A percentile compares a stretch with the other conserved stretches of the same genome.
Evolutionary conservation across 1,140 invertebrate genomes (phyloP).

Genomic region (Drosophila rufa): DNA sequence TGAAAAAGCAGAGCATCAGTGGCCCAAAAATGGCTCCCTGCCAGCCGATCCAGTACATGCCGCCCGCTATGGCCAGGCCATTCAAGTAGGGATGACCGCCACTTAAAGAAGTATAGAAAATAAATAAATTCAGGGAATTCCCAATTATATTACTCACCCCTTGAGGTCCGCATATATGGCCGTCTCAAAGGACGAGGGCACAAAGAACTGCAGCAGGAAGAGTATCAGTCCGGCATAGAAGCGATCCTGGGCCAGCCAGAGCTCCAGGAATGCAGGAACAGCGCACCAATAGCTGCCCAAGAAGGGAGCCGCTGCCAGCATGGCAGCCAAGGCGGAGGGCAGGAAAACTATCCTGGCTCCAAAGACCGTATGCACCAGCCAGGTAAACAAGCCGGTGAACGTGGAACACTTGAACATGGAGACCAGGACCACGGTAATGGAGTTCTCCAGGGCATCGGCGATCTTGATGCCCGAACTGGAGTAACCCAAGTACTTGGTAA

Average conservation of each 20-base stretch:
- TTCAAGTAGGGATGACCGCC: constrained; percentile 99
- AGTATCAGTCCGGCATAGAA: constrained; percentile 90
- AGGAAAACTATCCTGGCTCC: constrained; percentile 97
- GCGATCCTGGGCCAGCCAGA: constrained; percentile 95
- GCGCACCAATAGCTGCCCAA: constrained; percentile 97
- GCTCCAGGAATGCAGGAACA: constrained; percentile 96
- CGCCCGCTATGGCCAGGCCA: constrained; percentile 98
- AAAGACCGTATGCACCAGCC: constrained; percentile 98
- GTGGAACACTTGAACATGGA: constrained; percentile 98
- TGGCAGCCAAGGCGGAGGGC: constrained; percentile 95
- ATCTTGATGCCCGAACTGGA: constrained; percentile 92
- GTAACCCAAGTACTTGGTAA: constrained; percentile 89
- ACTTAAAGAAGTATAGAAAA: constrained; percentile 85
- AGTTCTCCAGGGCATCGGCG: constrained; percentile 88
- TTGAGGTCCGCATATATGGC: constrained; percentile 99
- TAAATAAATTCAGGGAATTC: neutral
- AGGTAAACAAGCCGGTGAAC: constrained; percentile 99
- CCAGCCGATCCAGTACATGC: constrained; percentile 97
- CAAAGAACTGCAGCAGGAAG: constrained; percentile 93
- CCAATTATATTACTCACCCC: constrained; percentile 88
- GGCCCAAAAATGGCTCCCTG: constrained; percentile 99
- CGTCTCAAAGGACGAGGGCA: constrained; percentile 96
- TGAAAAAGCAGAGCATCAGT: constrained; percentile 91
- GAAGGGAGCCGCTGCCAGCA: constrained; percentile 97
- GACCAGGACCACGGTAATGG: constrained; percentile 93